phyloP scores from a whole-genome alignment of 1,140 invertebrate species.

The Telenomus remus region DNA sequence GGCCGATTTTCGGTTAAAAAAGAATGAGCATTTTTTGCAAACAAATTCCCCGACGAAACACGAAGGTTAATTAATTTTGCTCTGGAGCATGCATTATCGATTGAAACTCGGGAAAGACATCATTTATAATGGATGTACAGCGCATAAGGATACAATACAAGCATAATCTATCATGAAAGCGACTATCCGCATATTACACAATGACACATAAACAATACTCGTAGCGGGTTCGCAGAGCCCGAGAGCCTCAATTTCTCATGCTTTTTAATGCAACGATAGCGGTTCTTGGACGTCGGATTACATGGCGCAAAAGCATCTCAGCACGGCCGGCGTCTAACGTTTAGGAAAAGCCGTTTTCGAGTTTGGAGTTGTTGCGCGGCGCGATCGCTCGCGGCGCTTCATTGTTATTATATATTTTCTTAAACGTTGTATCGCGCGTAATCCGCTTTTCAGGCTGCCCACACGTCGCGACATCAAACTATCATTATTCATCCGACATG shows the following conservation, averaged over 20 bases:
- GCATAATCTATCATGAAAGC: conserved; percentile 22
- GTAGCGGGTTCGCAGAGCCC: background rate
- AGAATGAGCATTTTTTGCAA: too few relatives aligned
- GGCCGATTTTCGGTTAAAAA: too few relatives aligned
- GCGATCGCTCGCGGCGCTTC: conserved; percentile 40
- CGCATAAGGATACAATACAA: background rate
- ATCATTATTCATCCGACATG: conserved; percentile 63
- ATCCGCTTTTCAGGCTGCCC: conserved; percentile 60
- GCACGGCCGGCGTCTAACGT: conserved; percentile 28
- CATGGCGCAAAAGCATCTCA: conserved; percentile 28
- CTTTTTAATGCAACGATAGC: conserved; percentile 37
- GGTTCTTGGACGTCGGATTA: conserved; percentile 37
- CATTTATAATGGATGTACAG: background rate
- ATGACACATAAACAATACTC: conserved; percentile 30
- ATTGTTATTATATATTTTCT: conserved; percentile 43
- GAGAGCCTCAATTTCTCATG: conserved; percentile 40
- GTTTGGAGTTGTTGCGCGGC: conserved; percentile 14
- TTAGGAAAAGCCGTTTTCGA: conserved; percentile 48
- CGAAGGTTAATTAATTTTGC: too few relatives aligned
- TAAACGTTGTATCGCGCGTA: conserved; percentile 51
- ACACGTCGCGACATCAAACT: conserved; percentile 59
- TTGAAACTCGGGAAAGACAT: background rate
- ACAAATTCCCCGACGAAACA: too few relatives aligned
- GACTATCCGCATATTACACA: conserved; percentile 13
- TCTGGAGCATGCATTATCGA: background rate